phyloP scores from a whole-genome alignment of 2,797 vertebrate species.

The Pantherophis vulpinus region DNA sequence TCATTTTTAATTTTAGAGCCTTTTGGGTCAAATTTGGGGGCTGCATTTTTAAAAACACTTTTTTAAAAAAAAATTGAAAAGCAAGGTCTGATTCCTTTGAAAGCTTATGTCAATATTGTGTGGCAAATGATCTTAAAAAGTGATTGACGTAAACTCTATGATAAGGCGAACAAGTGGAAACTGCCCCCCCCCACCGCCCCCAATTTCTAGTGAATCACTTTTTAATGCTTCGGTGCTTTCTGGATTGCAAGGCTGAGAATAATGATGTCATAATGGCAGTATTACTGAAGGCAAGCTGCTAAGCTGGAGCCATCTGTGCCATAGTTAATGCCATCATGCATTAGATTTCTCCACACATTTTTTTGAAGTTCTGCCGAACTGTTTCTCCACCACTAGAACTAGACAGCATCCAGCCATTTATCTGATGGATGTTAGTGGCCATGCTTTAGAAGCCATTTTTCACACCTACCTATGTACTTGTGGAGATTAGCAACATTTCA shows the following conservation, averaged over 20 bases:
- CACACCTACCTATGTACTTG: background rate
- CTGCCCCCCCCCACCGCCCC: background rate
- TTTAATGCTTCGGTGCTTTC: background rate
- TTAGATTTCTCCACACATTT: background rate
- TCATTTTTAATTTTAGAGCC: background rate
- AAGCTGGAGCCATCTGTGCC: background rate
- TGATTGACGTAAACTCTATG: background rate
- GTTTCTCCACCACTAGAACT: background rate
- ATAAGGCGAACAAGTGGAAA: background rate
- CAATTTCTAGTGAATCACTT: background rate
- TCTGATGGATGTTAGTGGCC: background rate
- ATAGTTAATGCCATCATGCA: background rate
- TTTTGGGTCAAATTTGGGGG: background rate
- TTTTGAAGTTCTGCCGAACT: background rate
- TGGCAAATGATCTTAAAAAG: background rate
- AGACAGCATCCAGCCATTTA: background rate
- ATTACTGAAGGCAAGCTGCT: background rate
- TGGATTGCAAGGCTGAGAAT: background rate
- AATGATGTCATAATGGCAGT: background rate
- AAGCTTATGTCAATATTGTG: background rate
- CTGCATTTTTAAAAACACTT: background rate
- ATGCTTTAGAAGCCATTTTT: background rate
- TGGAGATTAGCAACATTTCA: background rate
- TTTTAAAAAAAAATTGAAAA: background rate
- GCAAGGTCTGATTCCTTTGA: background rate